These are phyloP conservation scores for Coregonus clupeaformis DNA, from an alignment of 2,113 vertebrate species.

Conservation along the genomic window DNA sequence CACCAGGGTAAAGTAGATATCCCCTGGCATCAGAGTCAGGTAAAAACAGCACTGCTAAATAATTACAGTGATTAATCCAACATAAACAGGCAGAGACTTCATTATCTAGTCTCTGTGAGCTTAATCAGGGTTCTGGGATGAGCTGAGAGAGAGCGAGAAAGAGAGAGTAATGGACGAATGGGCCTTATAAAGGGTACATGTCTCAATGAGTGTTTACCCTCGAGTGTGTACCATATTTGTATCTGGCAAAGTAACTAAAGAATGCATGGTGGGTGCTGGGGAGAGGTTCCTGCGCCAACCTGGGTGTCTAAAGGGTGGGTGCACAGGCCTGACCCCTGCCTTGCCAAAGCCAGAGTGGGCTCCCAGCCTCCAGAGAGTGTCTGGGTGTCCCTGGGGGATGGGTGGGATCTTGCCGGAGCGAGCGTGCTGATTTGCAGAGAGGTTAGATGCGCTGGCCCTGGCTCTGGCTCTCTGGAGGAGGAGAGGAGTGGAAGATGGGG, in stretches of 20 bases:
- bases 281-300: neutral
- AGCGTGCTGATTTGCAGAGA: conserved; percentile 22
- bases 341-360: conserved; percentile 13
- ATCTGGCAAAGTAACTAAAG: neutral
- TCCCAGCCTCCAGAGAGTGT: neutral
- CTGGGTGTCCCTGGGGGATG: neutral
- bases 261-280: neutral
- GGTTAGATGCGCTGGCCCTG: conserved; percentile 46
- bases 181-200: too few relatives aligned
- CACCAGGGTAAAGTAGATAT: neutral
- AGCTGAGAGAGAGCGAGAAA: conserved; percentile 16
- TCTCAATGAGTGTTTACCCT: neutral
- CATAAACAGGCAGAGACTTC: conserved; percentile 28
- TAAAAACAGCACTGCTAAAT: conserved; percentile 13
- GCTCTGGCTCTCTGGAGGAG: conserved; percentile 42
- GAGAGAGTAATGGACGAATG: neutral
- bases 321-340: neutral
- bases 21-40: neutral
- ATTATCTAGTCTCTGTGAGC: conserved; percentile 16
- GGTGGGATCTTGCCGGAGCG: conserved; percentile 24
- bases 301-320: neutral
- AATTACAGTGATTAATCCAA: conserved; percentile 42
- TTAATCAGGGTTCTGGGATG: conserved; percentile 32
- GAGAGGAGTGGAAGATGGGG: conserved; percentile 48
- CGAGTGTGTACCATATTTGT: neutral